These are phyloP conservation scores for Halichondria panicea DNA, from an alignment of 37 sponge, comb jelly and placozoan genomes.

Conservation along the genomic window DNA sequence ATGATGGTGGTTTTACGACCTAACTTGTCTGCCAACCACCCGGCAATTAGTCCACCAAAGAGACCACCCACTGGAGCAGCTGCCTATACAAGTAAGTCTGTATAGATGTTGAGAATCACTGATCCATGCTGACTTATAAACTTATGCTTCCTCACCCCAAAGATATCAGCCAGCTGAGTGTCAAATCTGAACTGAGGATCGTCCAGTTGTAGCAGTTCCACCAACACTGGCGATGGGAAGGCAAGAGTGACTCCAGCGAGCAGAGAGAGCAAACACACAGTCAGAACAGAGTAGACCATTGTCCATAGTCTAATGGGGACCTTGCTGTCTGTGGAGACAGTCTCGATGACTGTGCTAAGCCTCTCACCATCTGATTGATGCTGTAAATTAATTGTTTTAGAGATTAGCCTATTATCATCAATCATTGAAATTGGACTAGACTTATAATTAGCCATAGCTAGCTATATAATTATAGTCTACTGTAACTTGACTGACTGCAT, in stretches of 20 bases:
- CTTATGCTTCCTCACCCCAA: constrained; percentile 11
- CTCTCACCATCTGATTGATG: too few relatives aligned
- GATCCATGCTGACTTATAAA: too few relatives aligned
- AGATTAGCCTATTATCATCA: too few relatives aligned
- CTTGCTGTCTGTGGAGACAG: too few relatives aligned
- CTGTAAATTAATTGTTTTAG: too few relatives aligned
- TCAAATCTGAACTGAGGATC: background rate
- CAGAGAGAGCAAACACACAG: background rate
- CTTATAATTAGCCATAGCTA: too few relatives aligned
- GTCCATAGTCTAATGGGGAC: constrained; percentile 5
- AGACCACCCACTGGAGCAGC: background rate
- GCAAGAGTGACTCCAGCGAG: background rate
- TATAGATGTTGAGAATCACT: too few relatives aligned
- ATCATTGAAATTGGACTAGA: too few relatives aligned
- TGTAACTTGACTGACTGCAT: too few relatives aligned
- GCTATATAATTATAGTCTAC: too few relatives aligned
- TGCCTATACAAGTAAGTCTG: too few relatives aligned
- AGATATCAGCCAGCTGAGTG: background rate
- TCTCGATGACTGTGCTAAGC: too few relatives aligned
- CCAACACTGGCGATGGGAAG: background rate
- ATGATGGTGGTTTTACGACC: background rate
- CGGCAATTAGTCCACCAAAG: background rate
- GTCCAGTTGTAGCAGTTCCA: background rate
- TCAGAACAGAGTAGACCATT: background rate
- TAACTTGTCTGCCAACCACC: background rate